phyloP scores from a whole-genome alignment of 2,888 invertebrate genomes.

The Limnephilus lunatus region DNA sequence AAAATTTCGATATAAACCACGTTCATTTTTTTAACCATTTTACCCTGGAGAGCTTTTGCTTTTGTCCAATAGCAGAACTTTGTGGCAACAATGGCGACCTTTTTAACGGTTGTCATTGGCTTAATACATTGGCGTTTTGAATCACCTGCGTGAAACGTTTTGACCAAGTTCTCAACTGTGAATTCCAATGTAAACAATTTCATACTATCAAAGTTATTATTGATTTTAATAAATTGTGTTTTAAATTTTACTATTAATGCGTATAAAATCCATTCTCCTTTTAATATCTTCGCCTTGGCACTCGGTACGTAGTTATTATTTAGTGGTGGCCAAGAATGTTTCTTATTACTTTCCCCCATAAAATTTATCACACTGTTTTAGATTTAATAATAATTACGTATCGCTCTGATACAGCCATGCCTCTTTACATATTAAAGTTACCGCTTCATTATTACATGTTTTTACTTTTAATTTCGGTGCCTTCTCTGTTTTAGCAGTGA shows the following conservation, averaged over 20 bases:
- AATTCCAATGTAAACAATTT: too few relatives aligned
- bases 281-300: neutral
- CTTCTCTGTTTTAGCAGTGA: neutral
- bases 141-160: too few relatives aligned
- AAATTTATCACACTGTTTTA: conserved; percentile 32
- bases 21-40: too few relatives aligned
- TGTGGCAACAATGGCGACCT: neutral
- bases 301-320: conserved; percentile 3
- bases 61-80: too few relatives aligned
- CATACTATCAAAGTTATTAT: too few relatives aligned
- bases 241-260: neutral
- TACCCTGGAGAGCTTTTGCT: too few relatives aligned
- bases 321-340: conserved; percentile 9
- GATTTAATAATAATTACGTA: neutral
- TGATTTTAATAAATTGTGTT: too few relatives aligned
- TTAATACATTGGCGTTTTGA: too few relatives aligned
- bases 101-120: neutral
- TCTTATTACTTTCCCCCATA: conserved; percentile 10
- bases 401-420: neutral
- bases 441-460: conserved; percentile 2
- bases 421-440: neutral
- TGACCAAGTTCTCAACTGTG: too few relatives aligned
- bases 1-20: too few relatives aligned
- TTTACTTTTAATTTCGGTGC: neutral
- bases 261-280: neutral